phyloP scores from a whole-genome alignment of 2,888 invertebrate species.

The Hedya salicella region DNA sequence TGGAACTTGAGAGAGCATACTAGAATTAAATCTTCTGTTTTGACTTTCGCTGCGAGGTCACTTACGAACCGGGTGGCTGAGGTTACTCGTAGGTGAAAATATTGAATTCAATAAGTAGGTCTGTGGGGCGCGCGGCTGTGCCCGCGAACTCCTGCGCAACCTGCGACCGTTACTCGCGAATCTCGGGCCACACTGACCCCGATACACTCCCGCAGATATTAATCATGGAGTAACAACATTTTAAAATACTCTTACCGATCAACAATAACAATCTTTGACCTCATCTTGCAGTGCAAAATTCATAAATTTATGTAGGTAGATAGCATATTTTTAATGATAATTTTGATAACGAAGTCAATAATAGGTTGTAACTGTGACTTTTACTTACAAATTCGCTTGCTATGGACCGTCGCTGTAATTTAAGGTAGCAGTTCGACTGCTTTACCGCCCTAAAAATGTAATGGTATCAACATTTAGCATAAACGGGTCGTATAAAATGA shows the following conservation, averaged over 20 bases:
- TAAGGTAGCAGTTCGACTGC: background rate
- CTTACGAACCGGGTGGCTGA: background rate
- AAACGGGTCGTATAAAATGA: conserved; percentile 21
- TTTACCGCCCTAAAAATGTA: background rate
- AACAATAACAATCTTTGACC: background rate
- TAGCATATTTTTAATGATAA: background rate
- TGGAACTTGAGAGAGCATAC: too few species aligned
- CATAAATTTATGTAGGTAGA: background rate
- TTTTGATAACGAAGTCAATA: background rate
- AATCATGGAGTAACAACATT: conserved; percentile 45
- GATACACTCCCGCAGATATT: conserved; percentile 65
- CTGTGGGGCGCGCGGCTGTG: conserved; percentile 53
- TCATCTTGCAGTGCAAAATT: background rate
- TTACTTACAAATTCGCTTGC: background rate
- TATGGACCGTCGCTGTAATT: background rate
- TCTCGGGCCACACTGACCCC: conserved; percentile 72
- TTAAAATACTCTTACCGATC: background rate
- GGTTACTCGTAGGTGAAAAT: conserved; percentile 56
- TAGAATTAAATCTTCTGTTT: background rate
- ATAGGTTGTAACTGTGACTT: background rate
- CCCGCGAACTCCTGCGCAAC: conserved; percentile 55
- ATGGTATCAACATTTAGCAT: conserved; percentile 10
- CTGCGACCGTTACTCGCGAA: conserved; percentile 71
- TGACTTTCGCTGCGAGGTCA: background rate
- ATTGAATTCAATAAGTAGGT: conserved; percentile 61